Evolutionary conservation across 2,113 vertebrate species (phyloP), one percentile per base, ranked within the genome.

Genomic region (Meleagris gallopavo): DNA sequence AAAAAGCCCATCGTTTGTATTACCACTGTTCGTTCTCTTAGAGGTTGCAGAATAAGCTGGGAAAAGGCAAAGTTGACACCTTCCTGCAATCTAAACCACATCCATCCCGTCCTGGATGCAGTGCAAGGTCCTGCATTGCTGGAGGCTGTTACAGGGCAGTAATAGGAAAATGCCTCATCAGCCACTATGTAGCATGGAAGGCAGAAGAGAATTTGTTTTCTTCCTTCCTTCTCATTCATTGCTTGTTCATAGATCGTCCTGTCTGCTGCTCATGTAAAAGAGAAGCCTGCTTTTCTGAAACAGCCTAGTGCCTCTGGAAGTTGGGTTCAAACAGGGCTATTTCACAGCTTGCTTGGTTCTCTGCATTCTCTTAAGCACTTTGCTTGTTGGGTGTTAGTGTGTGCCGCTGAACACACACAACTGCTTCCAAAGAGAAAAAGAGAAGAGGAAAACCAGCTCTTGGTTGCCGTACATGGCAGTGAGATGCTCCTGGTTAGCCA

Each of bases 91-190:
- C 24, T 45, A 32, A 72, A 67, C 14, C 17, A 69, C 64, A 43
- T 54, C 25, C 15, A 60, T 84, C 13, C 45, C 70, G 0, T 14
- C 20, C 38, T 69, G 18, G 13, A 15, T 61, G 3, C 0, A 36
- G 57, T 57, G 38, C 36, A 55, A 14, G 18, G 25, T 66, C 36
- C 40, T 38, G 19, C 45, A 62, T 41, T 86, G 45, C 50, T 43
- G 5, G 20, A 66, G 50, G 32, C 88, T 21, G 22, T 1, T 1
- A 0, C 0, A 73, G 41, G 8, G 65, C 50, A 41, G 13, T 32
- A 25, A 16, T 30, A 40, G 41, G 41, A 82, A 74, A 82, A 62
- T 40, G 34, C 16, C 9, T 19, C 14, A 27, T 43, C 75, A 54
- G 29, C 30, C 27, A 8, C 22, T 20, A 16, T 20, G 30, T 3